Conservation (phyloP, 2,113 vertebrate genomes). For the Conger conger region DNA sequence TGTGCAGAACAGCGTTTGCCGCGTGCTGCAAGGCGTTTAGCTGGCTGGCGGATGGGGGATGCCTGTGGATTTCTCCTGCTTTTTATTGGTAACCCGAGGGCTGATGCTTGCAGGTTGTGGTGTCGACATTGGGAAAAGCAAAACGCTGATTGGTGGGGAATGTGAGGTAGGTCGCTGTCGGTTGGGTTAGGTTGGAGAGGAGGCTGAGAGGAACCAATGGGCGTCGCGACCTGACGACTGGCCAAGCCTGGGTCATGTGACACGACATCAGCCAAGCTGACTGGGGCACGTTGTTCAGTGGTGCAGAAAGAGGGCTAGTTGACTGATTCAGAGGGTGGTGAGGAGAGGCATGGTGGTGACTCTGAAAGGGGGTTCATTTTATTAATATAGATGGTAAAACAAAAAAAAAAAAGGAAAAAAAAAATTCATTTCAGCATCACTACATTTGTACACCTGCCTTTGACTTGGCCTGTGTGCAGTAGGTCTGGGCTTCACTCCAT, state of each 20-base stretch:
- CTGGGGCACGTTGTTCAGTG: constrained; percentile 98
- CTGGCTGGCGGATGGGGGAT: constrained; percentile 80
- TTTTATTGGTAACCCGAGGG: constrained; percentile 92
- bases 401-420: constrained; percentile 83
- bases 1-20: constrained; percentile 99
- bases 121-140: constrained; percentile 93
- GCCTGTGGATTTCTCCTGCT: constrained; percentile 93
- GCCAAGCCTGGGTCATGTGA: constrained; percentile 99
- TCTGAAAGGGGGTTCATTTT: constrained; percentile 99
- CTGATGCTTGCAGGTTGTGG: constrained; percentile 95
- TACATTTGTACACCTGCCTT: not conserved
- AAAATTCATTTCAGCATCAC: constrained; percentile 78
- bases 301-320: constrained; percentile 99
- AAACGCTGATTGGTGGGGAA: constrained; percentile 94
- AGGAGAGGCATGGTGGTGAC: constrained; percentile 99
- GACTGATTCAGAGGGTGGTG: constrained; percentile 99
- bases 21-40: constrained; percentile 99
- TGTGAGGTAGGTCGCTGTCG: constrained; percentile 89
- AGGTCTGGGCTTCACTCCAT: constrained; percentile 6
- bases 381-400: constrained; percentile 90
- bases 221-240: constrained; percentile 97
- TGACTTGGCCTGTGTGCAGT: not conserved
- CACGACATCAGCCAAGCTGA: constrained; percentile 98
- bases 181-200: constrained; percentile 98
- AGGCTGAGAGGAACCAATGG: constrained; percentile 98